Conservation (phyloP, 2,113 vertebrate genomes). For the Seriola aureovittata region DNA sequence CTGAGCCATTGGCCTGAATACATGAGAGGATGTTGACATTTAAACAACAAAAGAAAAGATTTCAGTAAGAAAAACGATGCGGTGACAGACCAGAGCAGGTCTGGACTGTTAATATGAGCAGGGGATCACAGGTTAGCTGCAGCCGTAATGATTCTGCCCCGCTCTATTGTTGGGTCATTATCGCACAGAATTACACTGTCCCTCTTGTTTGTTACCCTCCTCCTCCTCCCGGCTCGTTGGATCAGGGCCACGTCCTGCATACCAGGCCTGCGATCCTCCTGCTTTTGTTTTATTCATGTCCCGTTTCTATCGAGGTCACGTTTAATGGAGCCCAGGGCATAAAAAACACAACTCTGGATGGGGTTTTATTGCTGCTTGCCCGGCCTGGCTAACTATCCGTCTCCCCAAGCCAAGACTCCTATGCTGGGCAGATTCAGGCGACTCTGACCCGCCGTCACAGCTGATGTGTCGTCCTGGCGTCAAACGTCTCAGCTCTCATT, state of each 20-base stretch:
- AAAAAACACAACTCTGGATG: constrained; percentile 56
- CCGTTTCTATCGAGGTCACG: constrained; percentile 65
- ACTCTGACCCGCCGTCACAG: constrained; percentile 43
- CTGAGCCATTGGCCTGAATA: neutral
- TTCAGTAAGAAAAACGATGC: neutral
- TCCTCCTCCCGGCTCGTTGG: constrained; percentile 52
- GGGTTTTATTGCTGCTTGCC: constrained; percentile 61
- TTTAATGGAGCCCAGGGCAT: constrained; percentile 72
- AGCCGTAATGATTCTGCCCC: constrained; percentile 45
- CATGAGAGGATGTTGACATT: constrained; percentile 37
- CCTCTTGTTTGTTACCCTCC: constrained; percentile 53
- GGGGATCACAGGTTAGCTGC: constrained; percentile 55
- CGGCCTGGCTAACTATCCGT: constrained; percentile 53
- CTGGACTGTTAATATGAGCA: constrained; percentile 38
- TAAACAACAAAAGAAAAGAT: constrained; percentile 44
- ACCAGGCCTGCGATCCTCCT: constrained; percentile 50
- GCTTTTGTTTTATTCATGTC: constrained; percentile 73
- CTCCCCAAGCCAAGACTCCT: constrained; percentile 43
- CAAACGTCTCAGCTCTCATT: neutral
- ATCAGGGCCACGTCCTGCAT: constrained; percentile 64
- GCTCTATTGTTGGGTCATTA: constrained; percentile 56
- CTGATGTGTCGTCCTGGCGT: constrained; percentile 23
- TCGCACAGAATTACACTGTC: constrained; percentile 63
- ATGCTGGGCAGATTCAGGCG: constrained; percentile 31
- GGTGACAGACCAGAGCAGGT: constrained; percentile 28